phyloP scores from a whole-genome alignment of 1,140 invertebrate genomes.

The Rhyzopertha dominica region DNA sequence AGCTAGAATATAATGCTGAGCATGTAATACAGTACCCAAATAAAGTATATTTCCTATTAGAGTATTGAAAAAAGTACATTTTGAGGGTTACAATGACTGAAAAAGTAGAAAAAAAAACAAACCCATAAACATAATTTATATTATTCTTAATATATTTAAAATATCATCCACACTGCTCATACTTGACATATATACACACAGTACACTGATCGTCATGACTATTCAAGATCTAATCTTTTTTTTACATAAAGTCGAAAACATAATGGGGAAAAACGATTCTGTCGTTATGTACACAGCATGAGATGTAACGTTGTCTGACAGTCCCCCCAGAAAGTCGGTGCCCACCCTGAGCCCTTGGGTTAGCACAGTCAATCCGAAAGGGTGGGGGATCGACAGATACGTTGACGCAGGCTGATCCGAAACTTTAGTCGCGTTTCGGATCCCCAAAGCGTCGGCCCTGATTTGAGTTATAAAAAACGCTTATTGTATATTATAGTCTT shows the following conservation, averaged over 20 bases:
- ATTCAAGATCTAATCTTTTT: slow-evolving; percentile 20
- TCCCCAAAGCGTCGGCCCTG: too few species aligned
- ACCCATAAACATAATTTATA: slow-evolving; percentile 27
- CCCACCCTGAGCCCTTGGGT: slow-evolving; percentile 28
- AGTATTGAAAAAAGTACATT: not conserved
- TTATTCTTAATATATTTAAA: slow-evolving; percentile 33
- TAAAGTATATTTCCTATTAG: not conserved
- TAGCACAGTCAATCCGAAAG: slow-evolving; percentile 21
- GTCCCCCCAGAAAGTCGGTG: slow-evolving; percentile 7
- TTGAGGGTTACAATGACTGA: not conserved
- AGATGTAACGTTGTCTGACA: slow-evolving; percentile 4
- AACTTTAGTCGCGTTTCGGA: too few species aligned
- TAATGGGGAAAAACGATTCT: not conserved
- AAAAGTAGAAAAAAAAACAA: slow-evolving; percentile 1
- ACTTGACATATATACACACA: slow-evolving; percentile 36
- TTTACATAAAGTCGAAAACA: not conserved
- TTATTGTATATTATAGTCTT: too few species aligned
- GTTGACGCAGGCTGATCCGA: too few species aligned
- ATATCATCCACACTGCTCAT: slow-evolving; percentile 33
- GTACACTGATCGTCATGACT: slow-evolving; percentile 27
- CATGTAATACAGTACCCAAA: not conserved
- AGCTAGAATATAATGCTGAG: not conserved
- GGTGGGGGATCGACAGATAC: too few species aligned
- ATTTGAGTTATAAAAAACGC: too few species aligned
- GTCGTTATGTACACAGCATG: slow-evolving; percentile 10